These are phyloP conservation scores for Chelonus formosanus DNA, from an alignment of 2,888 invertebrate species.

Conservation along the genomic window DNA sequence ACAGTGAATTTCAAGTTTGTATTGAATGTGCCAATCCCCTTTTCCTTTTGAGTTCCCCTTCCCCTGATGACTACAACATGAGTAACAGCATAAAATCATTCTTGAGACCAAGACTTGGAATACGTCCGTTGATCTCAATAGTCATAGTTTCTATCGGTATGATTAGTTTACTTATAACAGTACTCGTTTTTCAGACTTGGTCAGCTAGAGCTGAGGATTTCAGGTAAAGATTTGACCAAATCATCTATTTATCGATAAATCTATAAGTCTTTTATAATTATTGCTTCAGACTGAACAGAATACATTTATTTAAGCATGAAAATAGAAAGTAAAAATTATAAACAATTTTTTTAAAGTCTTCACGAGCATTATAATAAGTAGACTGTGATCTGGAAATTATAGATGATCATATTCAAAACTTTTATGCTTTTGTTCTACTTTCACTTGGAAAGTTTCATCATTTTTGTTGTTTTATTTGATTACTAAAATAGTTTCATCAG, in stretches of 20 bases:
- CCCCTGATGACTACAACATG: conserved; percentile 22
- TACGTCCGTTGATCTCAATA: conserved; percentile 40
- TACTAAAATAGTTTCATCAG: background rate
- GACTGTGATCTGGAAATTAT: background rate
- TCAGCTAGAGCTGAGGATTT: conserved; percentile 37
- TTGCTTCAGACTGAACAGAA: no score
- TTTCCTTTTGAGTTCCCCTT: conserved; percentile 22
- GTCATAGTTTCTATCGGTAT: conserved; percentile 43
- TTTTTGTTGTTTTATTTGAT: background rate
- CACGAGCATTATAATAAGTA: background rate
- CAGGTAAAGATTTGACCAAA: conserved; percentile 40
- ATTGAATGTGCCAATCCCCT: conserved; percentile 15
- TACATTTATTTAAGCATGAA: no score
- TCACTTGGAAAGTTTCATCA: conserved; percentile 29
- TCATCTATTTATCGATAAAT: conserved; percentile 14
- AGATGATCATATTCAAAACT: conserved; percentile 7
- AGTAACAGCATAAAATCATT: conserved; percentile 45
- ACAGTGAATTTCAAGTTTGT: conserved; percentile 13
- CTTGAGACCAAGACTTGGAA: conserved; percentile 38
- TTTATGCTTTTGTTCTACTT: conserved; percentile 26
- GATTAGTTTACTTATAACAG: conserved; percentile 42
- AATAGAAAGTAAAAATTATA: no score
- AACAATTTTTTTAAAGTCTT: no score
- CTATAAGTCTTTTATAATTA: no score
- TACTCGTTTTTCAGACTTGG: conserved; percentile 38